Evolutionary conservation across 2,797 vertebrate species (phyloP).

Genomic region (Alectoris magna): DNA sequence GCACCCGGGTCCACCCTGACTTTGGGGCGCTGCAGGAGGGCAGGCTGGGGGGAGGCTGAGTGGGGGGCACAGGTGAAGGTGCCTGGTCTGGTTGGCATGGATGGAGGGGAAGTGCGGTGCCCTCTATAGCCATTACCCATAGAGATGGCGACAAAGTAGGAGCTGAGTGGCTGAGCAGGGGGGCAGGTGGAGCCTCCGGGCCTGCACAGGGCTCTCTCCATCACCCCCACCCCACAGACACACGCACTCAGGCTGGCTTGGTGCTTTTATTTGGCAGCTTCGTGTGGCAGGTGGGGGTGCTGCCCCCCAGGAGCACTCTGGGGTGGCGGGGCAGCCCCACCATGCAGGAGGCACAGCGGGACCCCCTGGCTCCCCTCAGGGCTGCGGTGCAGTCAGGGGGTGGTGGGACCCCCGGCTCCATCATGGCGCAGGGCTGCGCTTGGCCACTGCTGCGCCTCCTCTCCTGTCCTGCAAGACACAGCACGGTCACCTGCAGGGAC

Average conservation of each 20-base stretch:
- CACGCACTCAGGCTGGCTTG: fast-evolving
- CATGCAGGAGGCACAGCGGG: fast-evolving
- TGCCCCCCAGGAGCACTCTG: not conserved
- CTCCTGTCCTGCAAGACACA: not conserved
- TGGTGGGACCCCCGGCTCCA: fast-evolving
- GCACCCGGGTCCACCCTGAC: not conserved
- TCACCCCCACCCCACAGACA: not conserved
- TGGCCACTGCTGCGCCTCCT: fast-evolving
- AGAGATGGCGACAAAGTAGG: not conserved
- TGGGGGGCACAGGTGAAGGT: not conserved
- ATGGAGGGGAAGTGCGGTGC: not conserved
- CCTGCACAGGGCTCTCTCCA: not conserved
- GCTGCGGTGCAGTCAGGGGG: fast-evolving
- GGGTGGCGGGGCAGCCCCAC: fast-evolving
- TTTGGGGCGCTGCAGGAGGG: not conserved
- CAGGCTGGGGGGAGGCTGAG: no score
- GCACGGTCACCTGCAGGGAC: not conserved
- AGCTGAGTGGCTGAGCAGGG: not conserved
- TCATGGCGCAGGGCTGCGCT: fast-evolving
- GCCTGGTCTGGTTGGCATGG: not conserved
- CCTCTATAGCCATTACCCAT: not conserved
- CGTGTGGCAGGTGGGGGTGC: fast-evolving
- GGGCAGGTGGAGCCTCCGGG: not conserved
- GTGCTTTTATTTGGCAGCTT: not conserved
- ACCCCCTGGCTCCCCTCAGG: not conserved